Conservation (phyloP, 2,113 vertebrate species). For the Phainopepla nitens region DNA sequence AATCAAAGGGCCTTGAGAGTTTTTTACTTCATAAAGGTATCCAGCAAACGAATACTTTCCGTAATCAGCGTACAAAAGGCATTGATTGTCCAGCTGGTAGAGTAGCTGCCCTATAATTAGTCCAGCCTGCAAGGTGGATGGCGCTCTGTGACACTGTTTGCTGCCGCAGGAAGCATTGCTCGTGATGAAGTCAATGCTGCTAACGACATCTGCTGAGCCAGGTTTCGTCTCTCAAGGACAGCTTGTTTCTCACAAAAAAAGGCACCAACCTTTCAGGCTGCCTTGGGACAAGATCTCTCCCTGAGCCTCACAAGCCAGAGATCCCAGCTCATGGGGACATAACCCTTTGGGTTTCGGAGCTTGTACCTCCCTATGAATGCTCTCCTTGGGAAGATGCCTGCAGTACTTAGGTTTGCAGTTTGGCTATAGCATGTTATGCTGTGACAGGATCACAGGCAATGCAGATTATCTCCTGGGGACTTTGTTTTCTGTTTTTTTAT, state of each 20-base stretch:
- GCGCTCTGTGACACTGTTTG: neutral
- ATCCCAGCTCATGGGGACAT: neutral
- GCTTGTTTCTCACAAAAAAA: neutral
- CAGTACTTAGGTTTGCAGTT: neutral
- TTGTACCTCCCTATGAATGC: accelerated
- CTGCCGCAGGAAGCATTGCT: neutral
- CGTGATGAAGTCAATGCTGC: neutral
- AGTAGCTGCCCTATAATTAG: neutral
- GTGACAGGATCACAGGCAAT: neutral
- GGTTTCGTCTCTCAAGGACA: neutral
- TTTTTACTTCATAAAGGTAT: neutral
- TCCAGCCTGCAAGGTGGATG: neutral
- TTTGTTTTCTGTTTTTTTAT: neutral
- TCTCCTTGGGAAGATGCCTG: neutral
- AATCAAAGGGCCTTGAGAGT: neutral
- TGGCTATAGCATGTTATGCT: neutral
- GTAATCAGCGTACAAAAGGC: neutral
- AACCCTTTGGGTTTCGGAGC: neutral
- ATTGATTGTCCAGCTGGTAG: neutral
- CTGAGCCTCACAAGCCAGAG: neutral
- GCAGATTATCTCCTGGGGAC: neutral
- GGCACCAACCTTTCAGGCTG: neutral
- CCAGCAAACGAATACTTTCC: neutral
- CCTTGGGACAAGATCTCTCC: neutral
- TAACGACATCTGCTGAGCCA: neutral